These are phyloP conservation scores for Heliconius ethilla DNA, from an alignment of 2,888 invertebrate species.

Conservation along the genomic window DNA sequence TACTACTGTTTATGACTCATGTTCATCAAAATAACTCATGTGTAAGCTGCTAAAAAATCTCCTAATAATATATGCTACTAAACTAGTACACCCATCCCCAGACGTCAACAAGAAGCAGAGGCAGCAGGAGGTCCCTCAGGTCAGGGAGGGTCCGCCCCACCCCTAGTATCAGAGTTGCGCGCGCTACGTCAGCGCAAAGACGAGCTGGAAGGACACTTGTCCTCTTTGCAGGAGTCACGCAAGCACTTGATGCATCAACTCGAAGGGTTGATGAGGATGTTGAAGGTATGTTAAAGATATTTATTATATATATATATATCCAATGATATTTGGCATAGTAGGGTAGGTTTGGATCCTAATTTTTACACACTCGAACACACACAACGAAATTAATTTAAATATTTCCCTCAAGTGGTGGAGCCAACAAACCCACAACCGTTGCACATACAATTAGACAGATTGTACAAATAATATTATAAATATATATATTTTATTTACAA, in stretches of 20 bases:
- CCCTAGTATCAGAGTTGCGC: slow-evolving; percentile 94
- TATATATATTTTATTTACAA: no score
- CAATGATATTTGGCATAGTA: no score
- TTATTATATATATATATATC: no score
- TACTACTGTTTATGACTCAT: no score
- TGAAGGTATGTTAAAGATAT: slow-evolving; percentile 83
- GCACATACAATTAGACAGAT: no score
- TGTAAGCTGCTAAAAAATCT: background rate
- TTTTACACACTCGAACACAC: no score
- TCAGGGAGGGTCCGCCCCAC: slow-evolving; percentile 79
- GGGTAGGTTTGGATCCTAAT: no score
- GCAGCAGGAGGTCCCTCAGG: slow-evolving; percentile 64
- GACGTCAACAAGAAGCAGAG: slow-evolving; percentile 91
- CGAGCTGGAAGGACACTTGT: slow-evolving; percentile 96
- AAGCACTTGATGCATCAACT: slow-evolving; percentile 97
- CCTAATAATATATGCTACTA: slow-evolving; percentile 12
- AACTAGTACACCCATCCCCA: slow-evolving; percentile 52
- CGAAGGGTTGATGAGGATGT: slow-evolving; percentile 97
- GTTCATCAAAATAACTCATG: no score
- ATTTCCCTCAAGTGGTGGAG: no score
- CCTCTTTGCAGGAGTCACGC: slow-evolving; percentile 95
- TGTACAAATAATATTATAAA: no score
- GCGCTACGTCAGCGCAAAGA: slow-evolving; percentile 96
- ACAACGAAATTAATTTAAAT: no score
- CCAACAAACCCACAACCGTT: no score